Evolutionary conservation across 2,797 vertebrate genomes (phyloP), one percentile per base, ranked within the genome.

Genomic region (Iguana delicatissima): DNA sequence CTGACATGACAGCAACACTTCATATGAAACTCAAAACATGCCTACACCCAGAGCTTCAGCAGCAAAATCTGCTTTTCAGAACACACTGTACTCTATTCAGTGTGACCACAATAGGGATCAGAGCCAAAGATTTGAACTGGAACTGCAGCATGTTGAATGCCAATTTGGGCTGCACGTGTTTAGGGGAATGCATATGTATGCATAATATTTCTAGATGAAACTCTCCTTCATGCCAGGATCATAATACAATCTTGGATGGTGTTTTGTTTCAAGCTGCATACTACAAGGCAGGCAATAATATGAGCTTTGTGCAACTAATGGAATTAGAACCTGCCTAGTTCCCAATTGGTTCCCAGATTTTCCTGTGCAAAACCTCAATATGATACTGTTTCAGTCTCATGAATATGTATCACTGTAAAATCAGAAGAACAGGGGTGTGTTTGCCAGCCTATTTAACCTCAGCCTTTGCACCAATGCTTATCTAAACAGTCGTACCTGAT

Each of bases 91-190:
- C 95, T 96, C 94, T 94, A 92, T 89, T 95, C 91, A 88, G 86
- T 64, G 93, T 94, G 95, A 96, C 95, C 91, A 88, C 8, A 9
- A 91, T 89, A 95, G 91, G 94, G 93, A 93, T 0, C 3, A 0
- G 87, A 95, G 95, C 96, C 96, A 96, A 94, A 16, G 3, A 85
- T 89, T 83, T 95, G 95, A 95, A 89, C 96, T 95, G 95, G 91
- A 93, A 94, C 93, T 95, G 93, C 7, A 52, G 55, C 91, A 93
- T 94, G 95, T 95, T 95, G 83, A 95, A 94, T 95, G 95, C 96
- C 96, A 96, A 86, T 94, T 96, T 67, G 90, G 93, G 80, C 81
- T 94, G 96, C 96, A 96, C 92, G 92, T 96, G 95, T 94, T 93
- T 95, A 86, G 85, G 42, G 89, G 92, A 92, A 95, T 14, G 85